Base-by-base conservation (phyloP, 1,140 invertebrate genomes). In the Drosophila jambulina region DNA sequence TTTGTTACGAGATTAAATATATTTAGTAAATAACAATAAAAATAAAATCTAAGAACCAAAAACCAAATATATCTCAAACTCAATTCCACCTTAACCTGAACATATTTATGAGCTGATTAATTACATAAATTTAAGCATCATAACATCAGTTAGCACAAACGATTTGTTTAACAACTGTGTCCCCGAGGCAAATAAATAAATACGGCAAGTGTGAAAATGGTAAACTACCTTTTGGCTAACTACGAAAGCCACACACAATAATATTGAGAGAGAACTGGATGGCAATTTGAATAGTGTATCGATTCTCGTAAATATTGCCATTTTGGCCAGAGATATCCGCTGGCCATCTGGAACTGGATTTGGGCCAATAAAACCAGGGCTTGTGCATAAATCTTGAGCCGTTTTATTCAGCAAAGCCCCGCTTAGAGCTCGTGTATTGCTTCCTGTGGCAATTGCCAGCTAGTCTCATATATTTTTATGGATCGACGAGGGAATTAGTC, bases 241-340 rank as follows among this genome's bases (percentile, higher is more conserved):
- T 19, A 32, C 19, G 2, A 48, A 36, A 68, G 29, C n/a, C 13
- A 29, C 43, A 49, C 17, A 48, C 34, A 70, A 21, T 48, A 34
- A 71, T 21, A 8, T 7, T 4, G 17, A 23, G 21, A 38, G 40
- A 12, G 21, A 58, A 60, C 69, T 46, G 54, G 23, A 72, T 51
- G 25, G 62, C 65, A 27, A 71, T 65, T 63, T 60, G 62, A 78
- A 82, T 86, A 58, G 43, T 54, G 58, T 78, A 70, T 62, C 68
- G 61, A 85, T 85, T 43, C n/a, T 53, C 67, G 46, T 69, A 85
- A 85, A 85, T 82, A 78, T 61, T 85, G 64, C 62, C 63, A 42
- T 48, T 51, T 78, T 43, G 51, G 57, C 59, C 64, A 43, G 54
- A 63, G 82, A 62, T 53, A 63, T 56, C 32, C 65, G n/a, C 15